Evolutionary conservation across 2,888 invertebrate genomes (phyloP), one percentile per base, ranked within the genome.

Genomic region (Brachyptera risi): DNA sequence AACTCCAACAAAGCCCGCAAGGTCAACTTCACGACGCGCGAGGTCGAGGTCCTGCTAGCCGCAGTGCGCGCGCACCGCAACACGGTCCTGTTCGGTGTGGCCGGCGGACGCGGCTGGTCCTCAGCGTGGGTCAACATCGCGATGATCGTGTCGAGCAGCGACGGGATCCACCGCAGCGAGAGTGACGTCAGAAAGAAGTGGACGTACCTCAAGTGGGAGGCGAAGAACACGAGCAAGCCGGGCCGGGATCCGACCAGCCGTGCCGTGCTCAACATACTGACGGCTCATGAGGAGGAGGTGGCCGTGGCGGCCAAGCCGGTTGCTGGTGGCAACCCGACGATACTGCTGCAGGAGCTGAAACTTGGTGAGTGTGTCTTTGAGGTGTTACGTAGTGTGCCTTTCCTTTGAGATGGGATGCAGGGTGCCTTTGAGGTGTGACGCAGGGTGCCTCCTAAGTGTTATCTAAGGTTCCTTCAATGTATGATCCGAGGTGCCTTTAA

Each of bases 121-220:
- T 59, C 66, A 23, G 69, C 70, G 7, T 70, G 70, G 70, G 66
- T 67, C 58, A 67, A 68, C 17, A 68, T 70, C 24, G 70, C 70
- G n/a, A 65, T 64, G 24, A 66, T 66, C 17, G 70, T 70, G 21
- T 67, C 68, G 7, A 66, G 67, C 19, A 68, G 68, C 31, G 68
- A 70, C 24, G 68, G 69, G 11, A 69, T 70, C 54, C 65, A 66
- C 19, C 61, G 70, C 26, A 68, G 67, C 31, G 70, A 70, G 59
- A 66, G 68, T 13, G 70, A 70, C 60, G 69, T 69, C 19, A 62
- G 70, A 11, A 70, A 70, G 63, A 70, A 70, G 56, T 70, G 70
- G 70, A 69, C 69, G 26, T 70, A 70, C 61, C 67, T 70, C 44
- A 70, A 70, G 58, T 70, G 70, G 70, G 70, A 70, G 61, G 70